Base-by-base conservation (phyloP, 2,888 invertebrate species). In the Griposia aprilina region DNA sequence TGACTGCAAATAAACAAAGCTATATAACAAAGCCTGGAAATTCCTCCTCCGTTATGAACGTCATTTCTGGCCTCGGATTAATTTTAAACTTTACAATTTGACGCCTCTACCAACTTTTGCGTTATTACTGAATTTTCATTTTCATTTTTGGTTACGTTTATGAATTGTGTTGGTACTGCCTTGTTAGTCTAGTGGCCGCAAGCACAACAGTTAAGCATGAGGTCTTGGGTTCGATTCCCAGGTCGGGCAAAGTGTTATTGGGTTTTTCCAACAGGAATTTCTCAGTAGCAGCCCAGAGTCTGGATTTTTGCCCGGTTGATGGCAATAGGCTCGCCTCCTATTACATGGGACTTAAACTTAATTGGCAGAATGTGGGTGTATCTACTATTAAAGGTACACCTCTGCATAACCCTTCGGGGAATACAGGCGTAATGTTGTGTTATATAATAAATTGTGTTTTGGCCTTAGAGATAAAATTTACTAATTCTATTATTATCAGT, bases 11-110 rank as follows among this genome's bases (percentile, higher is more conserved):
- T 74, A 80, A 72, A 69, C 41, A 50, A 79, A 74, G 36, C 65
- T 68, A 23, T 48, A 23, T 50, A 71, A 79, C 80, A 63, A 68
- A 48, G 67, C 48, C 55, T 72, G 36, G n/a, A 50, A 80, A 69
- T 73, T 45, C 45, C 55, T 55, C 48, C 55, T 26, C 50, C 15
- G n/a, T 72, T 69, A 80, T 45, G 63, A 48, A 13, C 48, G 30
- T 59, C 72, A 72, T 72, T 80, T 20, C 59, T 74, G 36, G 11
- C 74, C 67, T 66, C n/a, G 23, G 63, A 84, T 87, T 89, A 86
- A 90, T 89, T 86, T 67, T 82, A 79, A 87, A 87, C 83, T 90
- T 87, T 73, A 74, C 65, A 84, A 78, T 85, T 82, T 81, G 76
- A 78, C 78, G 83, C 82, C 73, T 48, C 68, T 77, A 59, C 74